These are phyloP conservation scores for Heterodera carotae DNA, from an alignment of 1,140 invertebrate genomes.

Conservation along the genomic window DNA sequence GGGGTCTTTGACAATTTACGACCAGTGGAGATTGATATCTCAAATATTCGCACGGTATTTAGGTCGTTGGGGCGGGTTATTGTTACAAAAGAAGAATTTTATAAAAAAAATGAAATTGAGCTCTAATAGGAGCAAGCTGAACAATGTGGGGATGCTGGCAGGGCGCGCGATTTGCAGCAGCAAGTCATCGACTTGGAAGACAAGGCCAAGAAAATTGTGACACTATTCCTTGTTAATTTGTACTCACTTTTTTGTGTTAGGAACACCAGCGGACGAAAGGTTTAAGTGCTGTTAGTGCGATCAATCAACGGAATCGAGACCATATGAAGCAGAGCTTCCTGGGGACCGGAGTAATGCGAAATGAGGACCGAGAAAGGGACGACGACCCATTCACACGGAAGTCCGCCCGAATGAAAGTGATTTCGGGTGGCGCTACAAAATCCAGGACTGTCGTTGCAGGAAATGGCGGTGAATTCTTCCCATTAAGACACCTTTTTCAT, in stretches of 20 bases:
- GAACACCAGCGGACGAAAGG: constrained; percentile 36
- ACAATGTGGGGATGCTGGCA: constrained; percentile 29
- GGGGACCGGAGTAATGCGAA: constrained; percentile 14
- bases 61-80: background rate
- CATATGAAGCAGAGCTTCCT: constrained; percentile 54
- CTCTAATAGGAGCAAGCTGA: constrained; percentile 45
- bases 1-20: background rate
- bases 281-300: constrained; percentile 39
- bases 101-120: background rate
- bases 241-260: constrained; percentile 8
- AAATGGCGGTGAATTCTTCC: background rate
- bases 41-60: background rate
- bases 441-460: constrained; percentile 18
- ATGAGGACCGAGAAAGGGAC: constrained; percentile 23
- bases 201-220: constrained; percentile 30
- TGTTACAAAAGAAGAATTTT: background rate
- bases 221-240: background rate
- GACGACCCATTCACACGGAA: constrained; percentile 55
- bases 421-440: constrained; percentile 41
- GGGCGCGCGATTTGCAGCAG: constrained; percentile 42
- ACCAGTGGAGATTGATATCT: background rate
- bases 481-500: too few species aligned
- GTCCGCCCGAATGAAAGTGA: constrained; percentile 44
- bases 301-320: constrained; percentile 53
- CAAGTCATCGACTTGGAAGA: constrained; percentile 49